A percentile compares a stretch with the other conserved stretches of the same genome.
phyloP scores from a whole-genome alignment of 1,140 invertebrate species.

The Brachionus koreanus region DNA sequence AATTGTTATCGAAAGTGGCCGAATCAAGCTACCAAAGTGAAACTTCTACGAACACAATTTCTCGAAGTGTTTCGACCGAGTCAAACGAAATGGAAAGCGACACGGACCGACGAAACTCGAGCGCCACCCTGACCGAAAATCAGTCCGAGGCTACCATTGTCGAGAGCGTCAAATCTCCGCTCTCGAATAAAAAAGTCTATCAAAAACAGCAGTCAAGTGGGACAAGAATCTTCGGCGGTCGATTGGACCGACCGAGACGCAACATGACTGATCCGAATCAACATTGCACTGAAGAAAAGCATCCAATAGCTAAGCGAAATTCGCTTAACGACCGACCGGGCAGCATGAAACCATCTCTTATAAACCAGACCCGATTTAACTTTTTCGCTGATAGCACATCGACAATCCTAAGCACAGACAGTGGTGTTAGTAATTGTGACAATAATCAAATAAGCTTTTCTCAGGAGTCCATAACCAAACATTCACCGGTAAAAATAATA shows the following conservation, averaged over 20 bases:
- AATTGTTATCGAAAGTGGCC: neutral
- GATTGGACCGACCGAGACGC: slow-evolving; percentile 10
- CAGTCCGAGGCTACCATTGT: neutral
- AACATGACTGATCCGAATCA: slow-evolving; percentile 44
- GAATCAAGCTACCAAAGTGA: neutral
- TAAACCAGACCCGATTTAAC: neutral
- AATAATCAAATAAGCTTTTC: slow-evolving; percentile 29
- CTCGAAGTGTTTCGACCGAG: neutral
- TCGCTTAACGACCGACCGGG: slow-evolving; percentile 18
- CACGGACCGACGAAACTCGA: neutral
- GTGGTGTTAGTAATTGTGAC: slow-evolving; percentile 32
- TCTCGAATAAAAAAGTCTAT: neutral
- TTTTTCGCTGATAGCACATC: slow-evolving; percentile 26
- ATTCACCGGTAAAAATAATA: slow-evolving; percentile 14
- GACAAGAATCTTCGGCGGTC: neutral
- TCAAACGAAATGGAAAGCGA: neutral
- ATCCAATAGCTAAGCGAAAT: slow-evolving; percentile 2
- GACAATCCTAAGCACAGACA: slow-evolving; percentile 37
- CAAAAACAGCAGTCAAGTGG: neutral
- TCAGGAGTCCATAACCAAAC: neutral
- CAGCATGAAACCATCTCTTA: neutral
- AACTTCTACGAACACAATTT: neutral
- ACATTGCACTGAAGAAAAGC: neutral
- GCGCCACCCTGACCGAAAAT: neutral
- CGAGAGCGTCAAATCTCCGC: neutral